phyloP scores from a whole-genome alignment of 2,113 vertebrate species.

The Neogale vison region DNA sequence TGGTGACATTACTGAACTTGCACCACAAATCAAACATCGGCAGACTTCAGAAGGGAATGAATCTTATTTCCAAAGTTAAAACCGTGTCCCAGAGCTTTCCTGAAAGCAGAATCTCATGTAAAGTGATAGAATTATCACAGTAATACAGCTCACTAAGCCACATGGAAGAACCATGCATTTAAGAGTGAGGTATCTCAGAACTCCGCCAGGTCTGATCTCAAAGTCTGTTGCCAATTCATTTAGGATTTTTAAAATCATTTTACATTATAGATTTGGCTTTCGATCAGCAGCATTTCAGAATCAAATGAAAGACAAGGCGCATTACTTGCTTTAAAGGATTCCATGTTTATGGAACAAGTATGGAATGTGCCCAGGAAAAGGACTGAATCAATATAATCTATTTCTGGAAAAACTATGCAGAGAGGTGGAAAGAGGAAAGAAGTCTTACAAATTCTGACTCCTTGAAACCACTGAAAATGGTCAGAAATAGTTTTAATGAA shows the following conservation, averaged over 20 bases:
- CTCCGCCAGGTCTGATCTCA: neutral
- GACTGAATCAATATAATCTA: conserved; percentile 49
- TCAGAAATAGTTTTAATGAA: neutral
- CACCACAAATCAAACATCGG: neutral
- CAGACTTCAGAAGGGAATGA: neutral
- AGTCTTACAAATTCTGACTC: neutral
- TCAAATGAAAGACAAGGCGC: neutral
- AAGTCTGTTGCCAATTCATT: neutral
- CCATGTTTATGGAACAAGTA: neutral
- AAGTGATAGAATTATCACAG: neutral
- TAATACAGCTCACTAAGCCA: neutral
- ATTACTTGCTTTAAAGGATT: conserved; percentile 9
- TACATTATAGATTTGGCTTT: neutral
- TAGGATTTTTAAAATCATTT: neutral
- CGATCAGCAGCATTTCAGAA: neutral
- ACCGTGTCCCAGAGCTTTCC: neutral
- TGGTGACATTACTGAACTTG: neutral
- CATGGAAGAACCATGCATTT: neutral
- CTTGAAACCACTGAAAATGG: conserved; percentile 35
- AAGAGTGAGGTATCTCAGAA: neutral
- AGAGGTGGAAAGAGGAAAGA: neutral
- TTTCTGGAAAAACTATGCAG: conserved; percentile 58
- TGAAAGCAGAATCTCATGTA: neutral
- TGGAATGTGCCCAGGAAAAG: neutral
- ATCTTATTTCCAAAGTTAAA: neutral